Conservation (phyloP, 2,797 vertebrate species). For the Diplodus sargus region DNA sequence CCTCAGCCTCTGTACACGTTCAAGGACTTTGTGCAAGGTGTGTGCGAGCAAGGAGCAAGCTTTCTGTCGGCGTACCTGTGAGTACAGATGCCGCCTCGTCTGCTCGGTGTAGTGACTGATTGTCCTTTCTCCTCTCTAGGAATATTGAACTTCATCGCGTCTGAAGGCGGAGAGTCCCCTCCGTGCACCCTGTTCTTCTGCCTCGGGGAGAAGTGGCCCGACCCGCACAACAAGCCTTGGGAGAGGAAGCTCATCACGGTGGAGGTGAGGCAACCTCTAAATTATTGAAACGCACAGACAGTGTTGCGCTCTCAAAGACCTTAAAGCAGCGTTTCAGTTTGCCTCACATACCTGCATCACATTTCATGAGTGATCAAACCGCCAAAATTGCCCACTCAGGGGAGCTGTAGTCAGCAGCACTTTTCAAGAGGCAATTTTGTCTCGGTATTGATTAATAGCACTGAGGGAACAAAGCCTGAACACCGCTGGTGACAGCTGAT, state of each 20-base stretch:
- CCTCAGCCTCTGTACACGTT: slow-evolving; percentile 78
- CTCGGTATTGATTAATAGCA: slow-evolving; percentile 58
- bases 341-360: slow-evolving; percentile 42
- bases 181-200: slow-evolving; percentile 88
- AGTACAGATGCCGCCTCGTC: neutral
- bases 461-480: slow-evolving; percentile 47
- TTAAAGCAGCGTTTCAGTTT: slow-evolving; percentile 28
- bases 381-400: slow-evolving; percentile 35
- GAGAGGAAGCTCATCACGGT: slow-evolving; percentile 90
- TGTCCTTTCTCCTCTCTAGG: slow-evolving; percentile 71
- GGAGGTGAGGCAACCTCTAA: slow-evolving; percentile 81
- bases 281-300: slow-evolving; percentile 23
- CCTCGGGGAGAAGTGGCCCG: slow-evolving; percentile 91
- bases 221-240: slow-evolving; percentile 82
- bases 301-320: slow-evolving; percentile 23
- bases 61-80: neutral
- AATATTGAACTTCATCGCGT: slow-evolving; percentile 79
- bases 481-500: slow-evolving; percentile 45
- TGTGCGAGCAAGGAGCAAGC: slow-evolving; percentile 5
- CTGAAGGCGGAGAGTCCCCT: slow-evolving; percentile 66
- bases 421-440: slow-evolving; percentile 48
- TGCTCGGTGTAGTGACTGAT: neutral
- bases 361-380: slow-evolving; percentile 54
- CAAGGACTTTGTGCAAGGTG: slow-evolving; percentile 85
- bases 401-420: slow-evolving; percentile 36